phyloP scores from a whole-genome alignment of 2,888 invertebrate species.

The Colostygia pectinataria region DNA sequence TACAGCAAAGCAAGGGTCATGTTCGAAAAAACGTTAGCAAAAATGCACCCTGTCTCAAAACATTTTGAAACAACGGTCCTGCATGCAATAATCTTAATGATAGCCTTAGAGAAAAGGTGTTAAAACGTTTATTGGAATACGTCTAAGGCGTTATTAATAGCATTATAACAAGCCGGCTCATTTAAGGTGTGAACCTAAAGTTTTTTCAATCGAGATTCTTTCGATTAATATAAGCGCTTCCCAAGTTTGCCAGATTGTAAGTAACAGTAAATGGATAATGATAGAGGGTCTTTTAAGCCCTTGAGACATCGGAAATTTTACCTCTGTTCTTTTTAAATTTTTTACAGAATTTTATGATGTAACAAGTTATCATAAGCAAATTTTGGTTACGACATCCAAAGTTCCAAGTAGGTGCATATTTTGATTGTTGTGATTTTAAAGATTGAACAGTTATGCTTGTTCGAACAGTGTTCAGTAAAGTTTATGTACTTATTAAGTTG shows the following conservation, averaged over 20 bases:
- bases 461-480: too few relatives aligned
- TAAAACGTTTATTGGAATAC: constrained; percentile 81
- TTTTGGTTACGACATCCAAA: too few relatives aligned
- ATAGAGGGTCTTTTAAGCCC: constrained; percentile 2
- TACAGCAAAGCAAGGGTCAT: too few relatives aligned
- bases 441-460: too few relatives aligned
- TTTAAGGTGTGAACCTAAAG: constrained; percentile 66
- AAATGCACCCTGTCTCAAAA: constrained; percentile 35
- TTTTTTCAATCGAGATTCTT: constrained; percentile 23
- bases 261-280: constrained; percentile 18
- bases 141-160: constrained; percentile 77
- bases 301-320: constrained; percentile 3
- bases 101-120: constrained; percentile 79
- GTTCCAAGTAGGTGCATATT: too few relatives aligned
- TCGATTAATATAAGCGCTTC: constrained; percentile 17
- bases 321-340: not conserved
- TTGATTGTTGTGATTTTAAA: too few relatives aligned
- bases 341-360: too few relatives aligned
- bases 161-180: constrained; percentile 78
- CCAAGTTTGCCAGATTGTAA: constrained; percentile 21
- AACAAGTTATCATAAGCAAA: too few relatives aligned
- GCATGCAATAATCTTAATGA: constrained; percentile 77
- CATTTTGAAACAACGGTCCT: constrained; percentile 44
- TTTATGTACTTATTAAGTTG: too few relatives aligned
- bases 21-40: too few relatives aligned